phyloP scores from a whole-genome alignment of 2,113 vertebrate species.

The Dolichotis patagonum region DNA sequence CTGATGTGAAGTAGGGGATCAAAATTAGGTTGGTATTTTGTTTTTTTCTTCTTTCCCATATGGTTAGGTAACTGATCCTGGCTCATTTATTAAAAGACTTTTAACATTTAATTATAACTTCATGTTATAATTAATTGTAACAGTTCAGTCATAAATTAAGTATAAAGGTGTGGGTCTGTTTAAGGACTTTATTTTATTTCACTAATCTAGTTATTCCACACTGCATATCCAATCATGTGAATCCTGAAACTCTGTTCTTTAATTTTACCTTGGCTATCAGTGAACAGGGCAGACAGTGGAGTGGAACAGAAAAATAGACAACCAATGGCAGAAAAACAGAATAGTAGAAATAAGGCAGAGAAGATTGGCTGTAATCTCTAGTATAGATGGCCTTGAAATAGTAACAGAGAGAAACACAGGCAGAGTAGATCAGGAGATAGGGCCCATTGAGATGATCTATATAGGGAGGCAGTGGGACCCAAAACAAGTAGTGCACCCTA shows the following conservation, averaged over 20 bases:
- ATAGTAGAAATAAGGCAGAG: too few relatives aligned
- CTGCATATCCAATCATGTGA: neutral
- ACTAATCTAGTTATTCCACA: neutral
- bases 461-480: too few relatives aligned
- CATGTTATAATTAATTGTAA: neutral
- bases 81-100: neutral
- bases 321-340: too few relatives aligned
- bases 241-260: neutral
- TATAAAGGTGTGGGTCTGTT: neutral
- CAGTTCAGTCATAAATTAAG: neutral
- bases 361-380: too few relatives aligned
- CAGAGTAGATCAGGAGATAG: too few relatives aligned
- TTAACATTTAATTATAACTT: too few relatives aligned
- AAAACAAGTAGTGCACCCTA: too few relatives aligned
- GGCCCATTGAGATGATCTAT: too few relatives aligned
- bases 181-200: neutral
- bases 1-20: neutral
- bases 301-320: too few relatives aligned
- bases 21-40: neutral
- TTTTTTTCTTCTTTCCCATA: neutral
- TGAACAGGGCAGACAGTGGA: too few relatives aligned
- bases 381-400: too few relatives aligned
- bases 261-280: neutral
- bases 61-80: neutral
- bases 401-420: too few relatives aligned